Base-by-base conservation (phyloP, 2,888 invertebrate species). In the Melinopterus prodromus region DNA sequence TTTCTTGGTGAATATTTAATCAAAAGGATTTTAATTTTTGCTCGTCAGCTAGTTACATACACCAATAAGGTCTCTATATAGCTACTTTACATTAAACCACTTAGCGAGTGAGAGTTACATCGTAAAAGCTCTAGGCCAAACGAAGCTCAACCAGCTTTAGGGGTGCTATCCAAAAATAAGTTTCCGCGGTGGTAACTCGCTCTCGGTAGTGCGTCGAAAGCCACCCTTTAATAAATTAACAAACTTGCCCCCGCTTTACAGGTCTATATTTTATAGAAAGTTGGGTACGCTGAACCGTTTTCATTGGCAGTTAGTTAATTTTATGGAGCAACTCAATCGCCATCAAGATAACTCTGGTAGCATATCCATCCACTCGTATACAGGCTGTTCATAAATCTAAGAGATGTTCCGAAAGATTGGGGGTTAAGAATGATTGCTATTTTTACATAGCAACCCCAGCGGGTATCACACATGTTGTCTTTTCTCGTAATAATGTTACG, bases 21-120 rank as follows among this genome's bases (percentile, higher is more conserved):
- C 74, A 74, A 74, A 74, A 37, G 37, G 36, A 35, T 74, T 74
- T 74, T 74, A 74, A 74, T 74, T 74, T 74, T 74, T 74, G 74
- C 36, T 53, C 53, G 53, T 53, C 53, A 53, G 53, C 9, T 53
- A 53, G 53, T 7, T 53, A 53, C 12, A 53, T 53, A 53, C 9
- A 2, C 53, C 53, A 53, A 53, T 53, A 53, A 53, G 53, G 53
- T 53, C 53, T 2, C 9, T 53, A 53, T 53, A 53, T 53, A 12
- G 2, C 53, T 53, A 2, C 12, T 53, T 53, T 53, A 53, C 53
- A 53, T 53, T 53, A 53, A 53, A 53, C 53, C 53, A 53, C 53
- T 53, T 53, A 53, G 53, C 53, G 53, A 9, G 53, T 12, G 53
- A 2, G 53, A 53, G 53, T 53, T 53, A 53, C 12, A 12, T 53